Base-by-base conservation (phyloP, 1,140 invertebrate species). In the Ceratina calcarata region DNA sequence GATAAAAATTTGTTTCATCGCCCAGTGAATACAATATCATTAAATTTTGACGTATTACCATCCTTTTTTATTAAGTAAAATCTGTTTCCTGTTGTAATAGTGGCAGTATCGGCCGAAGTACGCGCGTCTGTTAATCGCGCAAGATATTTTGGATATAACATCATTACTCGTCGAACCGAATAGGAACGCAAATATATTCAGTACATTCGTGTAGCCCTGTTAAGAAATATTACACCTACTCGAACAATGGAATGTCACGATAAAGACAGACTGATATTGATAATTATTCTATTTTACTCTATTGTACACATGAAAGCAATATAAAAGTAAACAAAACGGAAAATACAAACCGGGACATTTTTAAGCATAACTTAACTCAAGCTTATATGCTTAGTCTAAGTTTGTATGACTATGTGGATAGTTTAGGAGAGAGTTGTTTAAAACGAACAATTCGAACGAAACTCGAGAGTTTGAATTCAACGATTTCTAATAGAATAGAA, bases 161-260 rank as follows among this genome's bases (percentile, higher is more conserved):
- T 32, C 49, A 18, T 27, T 58, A 61, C 51, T 71, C 45, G 3
- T 55, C 27, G 13, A 45, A 27, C 2, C 10, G 49, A 49, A 45
- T 58, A 57, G 22, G 37, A 27, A 68, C 22, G 16, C 13, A 65
- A 58, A 53, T 13, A 24, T 18, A 53, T 68, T 68, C 53, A 53
- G 6, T 53, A 53, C 12, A 68, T 37, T n/a, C 7, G 2, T 60
- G 22, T 22, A 58, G 20, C 37, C 18, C 16, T 16, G 7, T 20
- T 22, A 37, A 32, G 6, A 10, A 24, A 37, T 57, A n/a, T 20
- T 37, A 3, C 15, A 12, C 15, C 55, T 53, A 68, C 13, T 24
- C 24, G 18, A 61, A 20, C 32, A 53, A 62, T 71, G 75, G 68
- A 71, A 77, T 77, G 75, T 70, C 20, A 27, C 1, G 24, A 53